Conservation (phyloP, 2,888 invertebrate genomes). For the Pseudococcus viburni region DNA sequence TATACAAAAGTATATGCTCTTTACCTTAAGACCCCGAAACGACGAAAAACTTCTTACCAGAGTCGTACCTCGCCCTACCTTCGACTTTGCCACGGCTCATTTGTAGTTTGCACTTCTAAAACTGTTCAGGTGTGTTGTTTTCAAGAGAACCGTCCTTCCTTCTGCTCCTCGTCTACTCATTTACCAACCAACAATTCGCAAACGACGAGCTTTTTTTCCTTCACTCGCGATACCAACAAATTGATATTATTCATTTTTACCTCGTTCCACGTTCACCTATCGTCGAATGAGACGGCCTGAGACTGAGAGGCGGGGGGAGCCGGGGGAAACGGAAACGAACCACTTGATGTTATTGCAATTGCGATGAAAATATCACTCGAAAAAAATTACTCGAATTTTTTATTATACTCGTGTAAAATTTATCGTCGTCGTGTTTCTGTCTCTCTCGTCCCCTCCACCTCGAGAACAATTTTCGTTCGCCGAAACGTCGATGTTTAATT, state of each 20-base stretch:
- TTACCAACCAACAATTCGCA: background rate
- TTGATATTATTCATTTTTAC: background rate
- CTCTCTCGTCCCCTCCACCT: background rate
- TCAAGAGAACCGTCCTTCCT: background rate
- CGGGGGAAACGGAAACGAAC: background rate
- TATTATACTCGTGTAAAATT: background rate
- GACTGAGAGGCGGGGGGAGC: too few relatives aligned
- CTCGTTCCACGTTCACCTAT: background rate
- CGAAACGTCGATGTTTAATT: conserved; percentile 27
- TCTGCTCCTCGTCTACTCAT: background rate
- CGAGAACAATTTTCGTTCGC: background rate
- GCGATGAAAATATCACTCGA: conserved; percentile 1
- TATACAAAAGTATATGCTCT: background rate
- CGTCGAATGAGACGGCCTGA: background rate
- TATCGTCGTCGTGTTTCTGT: background rate
- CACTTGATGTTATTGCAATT: conserved; percentile 14
- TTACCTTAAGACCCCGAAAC: background rate
- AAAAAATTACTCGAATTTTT: background rate
- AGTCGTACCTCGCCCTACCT: background rate
- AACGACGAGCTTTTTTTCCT: background rate
- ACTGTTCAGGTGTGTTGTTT: conserved; percentile 31
- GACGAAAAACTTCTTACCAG: background rate
- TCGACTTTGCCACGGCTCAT: background rate
- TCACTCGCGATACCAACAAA: background rate
- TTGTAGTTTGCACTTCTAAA: conserved; percentile 15